Evolutionary conservation across 2,113 vertebrate species (phyloP).

Genomic region (Nettapus auritus): DNA sequence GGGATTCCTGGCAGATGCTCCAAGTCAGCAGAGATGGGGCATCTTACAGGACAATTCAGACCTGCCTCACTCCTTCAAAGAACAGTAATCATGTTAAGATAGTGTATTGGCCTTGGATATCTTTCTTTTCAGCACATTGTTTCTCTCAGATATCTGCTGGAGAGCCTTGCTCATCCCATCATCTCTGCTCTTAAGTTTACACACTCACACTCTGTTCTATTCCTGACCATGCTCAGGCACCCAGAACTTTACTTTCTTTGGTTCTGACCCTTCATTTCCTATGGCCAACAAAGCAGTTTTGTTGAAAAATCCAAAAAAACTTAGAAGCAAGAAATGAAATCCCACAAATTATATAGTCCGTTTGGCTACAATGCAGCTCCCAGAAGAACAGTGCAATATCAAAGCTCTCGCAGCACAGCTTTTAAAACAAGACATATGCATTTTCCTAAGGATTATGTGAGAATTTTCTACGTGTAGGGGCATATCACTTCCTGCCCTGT

Average conservation of each 20-base stretch:
- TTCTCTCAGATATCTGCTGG: neutral
- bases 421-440: neutral
- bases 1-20: neutral
- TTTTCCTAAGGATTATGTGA: neutral
- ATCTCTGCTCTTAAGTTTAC: neutral
- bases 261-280: neutral
- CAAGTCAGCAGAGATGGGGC: neutral
- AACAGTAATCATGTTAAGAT: neutral
- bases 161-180: neutral
- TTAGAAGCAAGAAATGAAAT: neutral
- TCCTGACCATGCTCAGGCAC: neutral
- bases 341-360: neutral
- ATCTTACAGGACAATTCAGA: neutral
- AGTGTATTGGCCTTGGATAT: neutral
- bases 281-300: neutral
- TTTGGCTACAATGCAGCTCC: neutral
- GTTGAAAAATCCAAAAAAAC: neutral
- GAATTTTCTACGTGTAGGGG: neutral
- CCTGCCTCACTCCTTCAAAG: neutral
- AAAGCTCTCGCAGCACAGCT: neutral
- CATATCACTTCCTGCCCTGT: neutral
- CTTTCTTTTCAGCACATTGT: neutral
- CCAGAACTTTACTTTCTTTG: neutral
- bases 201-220: neutral
- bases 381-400: neutral